phyloP scores from a whole-genome alignment of 2,113 vertebrate genomes.

The Orycteropus afer region DNA sequence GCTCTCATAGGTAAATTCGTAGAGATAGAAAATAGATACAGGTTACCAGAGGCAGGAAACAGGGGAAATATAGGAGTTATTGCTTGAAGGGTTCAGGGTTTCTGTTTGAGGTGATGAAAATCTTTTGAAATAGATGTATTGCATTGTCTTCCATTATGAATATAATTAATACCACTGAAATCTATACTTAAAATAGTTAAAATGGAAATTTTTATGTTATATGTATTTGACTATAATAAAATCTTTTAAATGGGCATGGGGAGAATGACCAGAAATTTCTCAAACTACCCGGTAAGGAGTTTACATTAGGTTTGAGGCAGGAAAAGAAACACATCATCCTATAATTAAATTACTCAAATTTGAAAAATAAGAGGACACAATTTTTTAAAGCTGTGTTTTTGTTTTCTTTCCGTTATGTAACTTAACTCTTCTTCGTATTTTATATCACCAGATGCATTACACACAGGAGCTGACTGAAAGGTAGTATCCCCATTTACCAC shows the following conservation, averaged over 20 bases:
- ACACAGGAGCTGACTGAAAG: background rate
- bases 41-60: too few species aligned
- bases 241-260: background rate
- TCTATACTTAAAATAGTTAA: too few species aligned
- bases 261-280: background rate
- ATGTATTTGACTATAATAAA: background rate
- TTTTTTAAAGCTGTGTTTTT: background rate
- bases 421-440: conserved; percentile 35
- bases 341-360: background rate
- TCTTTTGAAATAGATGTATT: too few species aligned
- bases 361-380: background rate
- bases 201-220: background rate
- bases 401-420: background rate
- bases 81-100: too few species aligned
- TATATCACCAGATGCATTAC: background rate
- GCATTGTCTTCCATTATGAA: too few species aligned
- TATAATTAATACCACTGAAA: too few species aligned
- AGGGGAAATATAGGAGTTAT: too few species aligned
- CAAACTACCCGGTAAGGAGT: background rate
- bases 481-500: background rate
- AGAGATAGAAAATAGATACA: too few species aligned
- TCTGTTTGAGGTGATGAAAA: too few species aligned
- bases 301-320: background rate
- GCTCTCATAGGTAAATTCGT: too few species aligned
- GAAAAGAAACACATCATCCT: background rate